These are phyloP conservation scores for Psilopogon haemacephalus DNA, from an alignment of 2,113 vertebrate genomes.

Conservation along the genomic window DNA sequence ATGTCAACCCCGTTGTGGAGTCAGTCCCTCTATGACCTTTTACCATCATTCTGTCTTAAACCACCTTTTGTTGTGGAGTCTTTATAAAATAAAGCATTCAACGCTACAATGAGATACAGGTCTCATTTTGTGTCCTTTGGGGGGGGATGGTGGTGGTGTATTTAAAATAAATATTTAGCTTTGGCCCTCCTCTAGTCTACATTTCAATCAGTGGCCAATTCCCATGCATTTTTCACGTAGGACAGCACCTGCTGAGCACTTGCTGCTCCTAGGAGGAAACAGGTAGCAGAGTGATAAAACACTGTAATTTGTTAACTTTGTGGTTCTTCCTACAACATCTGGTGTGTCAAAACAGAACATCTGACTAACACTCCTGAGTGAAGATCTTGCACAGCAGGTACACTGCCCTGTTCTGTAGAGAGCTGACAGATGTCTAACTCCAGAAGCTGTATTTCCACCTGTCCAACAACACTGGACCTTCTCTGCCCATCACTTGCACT, in stretches of 20 bases:
- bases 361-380: background rate
- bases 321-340: background rate
- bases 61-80: background rate
- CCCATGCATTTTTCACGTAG: background rate
- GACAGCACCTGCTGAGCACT: background rate
- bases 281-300: background rate
- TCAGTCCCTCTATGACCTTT: background rate
- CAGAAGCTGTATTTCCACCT: background rate
- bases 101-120: background rate
- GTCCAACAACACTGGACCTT: accelerated
- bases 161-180: background rate
- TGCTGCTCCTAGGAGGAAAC: background rate
- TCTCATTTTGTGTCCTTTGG: background rate
- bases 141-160: too few species aligned
- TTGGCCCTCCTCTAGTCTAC: background rate
- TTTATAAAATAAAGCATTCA: background rate
- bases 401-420: background rate
- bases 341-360: background rate
- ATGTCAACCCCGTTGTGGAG: background rate
- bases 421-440: background rate
- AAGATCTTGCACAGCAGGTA: background rate
- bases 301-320: background rate
- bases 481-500: background rate
- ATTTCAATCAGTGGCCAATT: background rate
- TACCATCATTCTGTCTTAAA: background rate